Evolutionary conservation across 2,888 invertebrate genomes (phyloP).

Genomic region (Tetragonisca angustula): DNA sequence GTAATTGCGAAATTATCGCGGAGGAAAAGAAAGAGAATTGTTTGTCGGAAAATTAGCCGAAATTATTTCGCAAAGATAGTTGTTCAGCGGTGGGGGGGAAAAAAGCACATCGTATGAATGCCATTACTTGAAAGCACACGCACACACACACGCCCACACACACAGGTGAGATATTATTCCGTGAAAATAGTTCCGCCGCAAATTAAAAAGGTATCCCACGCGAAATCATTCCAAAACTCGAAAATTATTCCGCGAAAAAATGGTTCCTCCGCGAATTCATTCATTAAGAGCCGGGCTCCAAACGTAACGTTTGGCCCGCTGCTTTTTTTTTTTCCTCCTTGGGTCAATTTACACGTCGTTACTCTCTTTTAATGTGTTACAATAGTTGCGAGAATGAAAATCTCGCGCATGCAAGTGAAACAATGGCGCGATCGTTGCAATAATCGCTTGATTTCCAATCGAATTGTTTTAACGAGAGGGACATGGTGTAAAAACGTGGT

Average conservation of each 20-base stretch:
- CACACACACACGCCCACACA: too few species aligned
- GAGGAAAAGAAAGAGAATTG: too few species aligned
- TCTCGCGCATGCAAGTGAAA: background rate
- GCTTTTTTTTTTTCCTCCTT: too few species aligned
- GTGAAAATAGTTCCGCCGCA: background rate
- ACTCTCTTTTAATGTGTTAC: background rate
- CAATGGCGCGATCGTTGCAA: too few species aligned
- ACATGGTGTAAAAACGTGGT: too few species aligned
- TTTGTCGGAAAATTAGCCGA: background rate
- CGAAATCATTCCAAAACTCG: background rate
- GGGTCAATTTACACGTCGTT: too few species aligned
- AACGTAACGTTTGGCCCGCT: background rate
- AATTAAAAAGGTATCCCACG: background rate
- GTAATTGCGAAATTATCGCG: background rate
- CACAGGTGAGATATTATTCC: background rate
- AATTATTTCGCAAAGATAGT: background rate
- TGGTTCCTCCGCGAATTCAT: background rate
- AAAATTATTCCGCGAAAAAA: background rate
- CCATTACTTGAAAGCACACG: background rate
- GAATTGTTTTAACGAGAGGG: too few species aligned
- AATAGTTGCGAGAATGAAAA: background rate
- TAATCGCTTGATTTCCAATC: too few species aligned
- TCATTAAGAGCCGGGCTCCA: background rate
- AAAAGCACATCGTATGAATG: background rate
- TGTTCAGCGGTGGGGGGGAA: background rate